Evolutionary conservation across 1,140 invertebrate species (phyloP), one percentile per base, ranked within the genome.

Genomic region (Aphis gossypii): DNA sequence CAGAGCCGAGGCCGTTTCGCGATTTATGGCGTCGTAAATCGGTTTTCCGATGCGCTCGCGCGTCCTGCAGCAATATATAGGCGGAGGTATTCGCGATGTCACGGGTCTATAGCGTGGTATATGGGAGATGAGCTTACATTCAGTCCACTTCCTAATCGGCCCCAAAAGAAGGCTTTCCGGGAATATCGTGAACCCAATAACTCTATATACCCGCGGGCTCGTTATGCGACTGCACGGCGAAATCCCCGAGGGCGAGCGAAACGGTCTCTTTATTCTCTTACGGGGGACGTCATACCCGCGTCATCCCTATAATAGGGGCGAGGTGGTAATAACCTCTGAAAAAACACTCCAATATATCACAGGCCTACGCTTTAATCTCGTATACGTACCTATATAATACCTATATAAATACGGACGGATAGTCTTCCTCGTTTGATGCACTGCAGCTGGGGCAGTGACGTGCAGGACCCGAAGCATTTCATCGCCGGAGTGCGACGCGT

Each of bases 21-120:
- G 48, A 93, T 93, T 93, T 93, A 93, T 93, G 68, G 51, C 46
- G 18, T 25, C 46, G n/a, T 92, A 84, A 54, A 92, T 83, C 38
- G 30, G 25, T 68, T 68, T 90, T 44, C 54, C 9, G 41, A 25
- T 46, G 35, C 23, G 44, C 25, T 41, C 87, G 20, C 25, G 88
- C 23, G 54, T 60, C 35, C 25, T 68, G 60, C 56, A 38, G 60
- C 25, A 38, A 60, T 41, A 8, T 90, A 46, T n/a, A 68, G 8
- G n/a, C 8, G 18, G n/a, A 2, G 1, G 56, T 90, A n/a, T 68
- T 68, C n/a, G 23, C n/a, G 23, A 38, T 14, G 87, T 38, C 18
- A 14, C 48, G 48, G 87, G 21, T 88, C 46, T 23, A 35, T 23
- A 35, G 25, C 44, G 4, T 23, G 84, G 30, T n/a, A 30, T 46